Evolutionary conservation across 2,797 vertebrate species (phyloP).

Genomic region (Chloroceryle inda): DNA sequence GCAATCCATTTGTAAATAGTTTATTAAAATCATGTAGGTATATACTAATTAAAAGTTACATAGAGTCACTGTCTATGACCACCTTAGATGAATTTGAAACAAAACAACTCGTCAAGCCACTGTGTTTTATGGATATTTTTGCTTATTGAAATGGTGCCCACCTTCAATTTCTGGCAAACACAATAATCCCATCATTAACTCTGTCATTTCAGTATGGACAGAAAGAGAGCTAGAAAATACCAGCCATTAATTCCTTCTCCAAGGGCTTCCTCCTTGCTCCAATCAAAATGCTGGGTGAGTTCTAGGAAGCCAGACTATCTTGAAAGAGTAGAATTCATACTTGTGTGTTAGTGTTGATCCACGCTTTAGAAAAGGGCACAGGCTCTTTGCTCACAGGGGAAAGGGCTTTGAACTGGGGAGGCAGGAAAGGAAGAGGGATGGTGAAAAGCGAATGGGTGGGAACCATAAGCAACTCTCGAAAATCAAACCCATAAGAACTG

Average conservation of each 20-base stretch:
- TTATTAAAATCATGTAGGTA: slow-evolving; percentile 17
- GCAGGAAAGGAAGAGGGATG: background rate
- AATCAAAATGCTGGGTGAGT: background rate
- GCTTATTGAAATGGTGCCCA: background rate
- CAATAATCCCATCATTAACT: background rate
- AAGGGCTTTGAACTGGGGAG: background rate
- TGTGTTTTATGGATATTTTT: background rate
- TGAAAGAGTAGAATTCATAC: background rate
- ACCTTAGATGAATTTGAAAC: background rate
- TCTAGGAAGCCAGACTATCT: background rate
- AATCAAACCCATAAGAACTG: background rate
- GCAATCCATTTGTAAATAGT: slow-evolving; percentile 2
- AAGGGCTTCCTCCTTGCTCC: background rate
- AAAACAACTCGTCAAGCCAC: background rate
- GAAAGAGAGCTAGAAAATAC: background rate
- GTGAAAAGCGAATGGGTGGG: accelerated
- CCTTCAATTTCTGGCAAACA: background rate
- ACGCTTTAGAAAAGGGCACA: accelerated
- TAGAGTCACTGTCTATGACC: background rate
- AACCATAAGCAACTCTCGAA: background rate
- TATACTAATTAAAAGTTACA: slow-evolving; percentile 35
- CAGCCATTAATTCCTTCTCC: background rate
- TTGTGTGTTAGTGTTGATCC: accelerated
- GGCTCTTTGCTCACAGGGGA: accelerated
- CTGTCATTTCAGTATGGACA: background rate